Evolutionary conservation across 2,797 vertebrate species (phyloP).

Genomic region (Malurus splendens): DNA sequence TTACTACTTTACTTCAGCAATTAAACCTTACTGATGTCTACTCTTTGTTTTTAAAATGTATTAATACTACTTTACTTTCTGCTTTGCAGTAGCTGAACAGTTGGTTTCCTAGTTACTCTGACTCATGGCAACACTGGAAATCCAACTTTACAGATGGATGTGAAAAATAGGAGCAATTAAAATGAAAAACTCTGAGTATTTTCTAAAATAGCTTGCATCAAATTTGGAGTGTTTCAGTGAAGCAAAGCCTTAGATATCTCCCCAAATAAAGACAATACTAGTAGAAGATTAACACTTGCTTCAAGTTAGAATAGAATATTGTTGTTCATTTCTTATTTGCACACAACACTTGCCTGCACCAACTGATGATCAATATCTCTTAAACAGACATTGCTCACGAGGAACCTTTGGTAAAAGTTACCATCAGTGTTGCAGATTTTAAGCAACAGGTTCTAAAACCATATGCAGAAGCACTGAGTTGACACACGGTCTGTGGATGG

Average conservation of each 20-base stretch:
- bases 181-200: slow-evolving; percentile 26
- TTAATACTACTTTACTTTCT: background rate
- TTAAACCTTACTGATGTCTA: background rate
- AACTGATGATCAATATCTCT: background rate
- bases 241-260: background rate
- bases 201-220: slow-evolving; percentile 23
- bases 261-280: slow-evolving; percentile 28
- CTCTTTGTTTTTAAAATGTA: background rate
- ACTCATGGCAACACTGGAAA: slow-evolving; percentile 34
- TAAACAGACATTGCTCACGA: background rate
- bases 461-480: background rate
- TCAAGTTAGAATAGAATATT: background rate
- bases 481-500: background rate
- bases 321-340: background rate
- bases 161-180: slow-evolving; percentile 40
- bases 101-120: slow-evolving; percentile 21
- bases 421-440: background rate
- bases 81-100: slow-evolving; percentile 1
- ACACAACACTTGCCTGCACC: background rate
- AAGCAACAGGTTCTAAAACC: background rate
- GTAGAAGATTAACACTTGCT: background rate
- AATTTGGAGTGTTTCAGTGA: slow-evolving; percentile 35
- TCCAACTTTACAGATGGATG: slow-evolving; percentile 27
- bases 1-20: background rate
- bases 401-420: background rate